These are phyloP conservation scores for Tetranychus urticae DNA, from an alignment of 1,140 invertebrate genomes.

Conservation along the genomic window DNA sequence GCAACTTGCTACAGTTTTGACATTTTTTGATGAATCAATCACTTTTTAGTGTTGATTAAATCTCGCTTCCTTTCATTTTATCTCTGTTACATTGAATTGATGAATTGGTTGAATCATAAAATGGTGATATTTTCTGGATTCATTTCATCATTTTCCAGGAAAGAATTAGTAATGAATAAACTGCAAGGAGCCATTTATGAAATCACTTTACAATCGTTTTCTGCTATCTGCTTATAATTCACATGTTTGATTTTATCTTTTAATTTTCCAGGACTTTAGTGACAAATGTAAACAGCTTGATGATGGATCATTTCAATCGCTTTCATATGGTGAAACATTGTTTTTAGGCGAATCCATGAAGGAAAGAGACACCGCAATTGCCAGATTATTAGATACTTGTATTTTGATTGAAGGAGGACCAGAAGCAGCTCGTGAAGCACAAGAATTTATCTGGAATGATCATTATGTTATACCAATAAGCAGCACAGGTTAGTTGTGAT, in stretches of 20 bases:
- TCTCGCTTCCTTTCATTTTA: too few relatives aligned
- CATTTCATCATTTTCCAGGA: too few relatives aligned
- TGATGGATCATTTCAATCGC: slow-evolving; percentile 19
- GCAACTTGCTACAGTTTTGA: too few relatives aligned
- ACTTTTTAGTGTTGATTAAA: too few relatives aligned
- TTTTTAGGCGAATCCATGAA: slow-evolving; percentile 20
- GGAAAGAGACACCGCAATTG: slow-evolving; percentile 19
- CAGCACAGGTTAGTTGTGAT: slow-evolving; percentile 12
- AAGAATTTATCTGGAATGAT: slow-evolving; percentile 23
- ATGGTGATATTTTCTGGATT: too few relatives aligned
- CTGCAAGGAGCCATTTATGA: not conserved
- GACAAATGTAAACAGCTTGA: slow-evolving; percentile 15
- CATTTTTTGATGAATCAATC: too few relatives aligned
- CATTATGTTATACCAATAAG: slow-evolving; percentile 20
- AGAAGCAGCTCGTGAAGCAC: slow-evolving; percentile 13
- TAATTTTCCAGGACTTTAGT: not conserved
- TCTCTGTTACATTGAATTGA: too few relatives aligned
- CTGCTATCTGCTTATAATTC: not conserved
- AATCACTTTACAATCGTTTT: slow-evolving; percentile 6
- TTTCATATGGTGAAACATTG: slow-evolving; percentile 18
- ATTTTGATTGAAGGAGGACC: slow-evolving; percentile 20
- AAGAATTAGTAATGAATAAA: too few relatives aligned
- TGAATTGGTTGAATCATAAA: too few relatives aligned
- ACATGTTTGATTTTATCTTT: not conserved
- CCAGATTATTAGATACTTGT: slow-evolving; percentile 19